Percentiles rank a stretch among this genome's conserved stretches.
These are phyloP conservation scores for Carollia perspicillata DNA, from an alignment of 2,113 vertebrate genomes.

Conservation along the genomic window DNA sequence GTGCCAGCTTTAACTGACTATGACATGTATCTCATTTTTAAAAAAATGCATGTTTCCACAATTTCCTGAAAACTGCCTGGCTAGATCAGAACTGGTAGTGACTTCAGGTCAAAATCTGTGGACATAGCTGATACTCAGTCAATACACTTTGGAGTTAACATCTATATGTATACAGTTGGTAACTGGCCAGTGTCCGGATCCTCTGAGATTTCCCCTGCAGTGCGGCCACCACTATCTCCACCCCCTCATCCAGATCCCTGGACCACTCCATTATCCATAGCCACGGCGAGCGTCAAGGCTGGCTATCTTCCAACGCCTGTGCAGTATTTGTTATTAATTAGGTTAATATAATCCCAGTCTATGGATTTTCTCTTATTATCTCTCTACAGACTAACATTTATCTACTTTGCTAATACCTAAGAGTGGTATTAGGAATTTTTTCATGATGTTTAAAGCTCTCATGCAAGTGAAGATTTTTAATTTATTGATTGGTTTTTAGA, in stretches of 20 bases:
- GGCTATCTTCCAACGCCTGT: accelerated
- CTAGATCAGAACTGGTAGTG: neutral
- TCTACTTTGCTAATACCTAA: neutral
- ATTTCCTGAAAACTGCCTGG: conserved; percentile 11
- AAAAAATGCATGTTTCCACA: neutral
- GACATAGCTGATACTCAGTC: neutral
- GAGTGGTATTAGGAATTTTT: neutral
- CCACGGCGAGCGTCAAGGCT: neutral
- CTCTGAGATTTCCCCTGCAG: neutral
- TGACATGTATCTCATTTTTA: neutral
- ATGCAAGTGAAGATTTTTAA: neutral
- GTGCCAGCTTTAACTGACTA: conserved; percentile 5
- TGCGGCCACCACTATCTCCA: neutral
- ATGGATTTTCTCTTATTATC: neutral
- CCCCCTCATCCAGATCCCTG: neutral
- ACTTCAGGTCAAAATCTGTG: conserved; percentile 8
- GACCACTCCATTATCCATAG: neutral
- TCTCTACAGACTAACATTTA: neutral
- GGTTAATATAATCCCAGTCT: neutral
- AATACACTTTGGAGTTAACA: neutral
- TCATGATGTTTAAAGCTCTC: neutral
- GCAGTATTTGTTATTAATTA: neutral
- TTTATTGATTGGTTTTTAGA: no score
- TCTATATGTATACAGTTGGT: neutral
- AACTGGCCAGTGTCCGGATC: neutral